Base-by-base conservation (phyloP, 1,140 invertebrate species). In the Pachypsylla venusta region DNA sequence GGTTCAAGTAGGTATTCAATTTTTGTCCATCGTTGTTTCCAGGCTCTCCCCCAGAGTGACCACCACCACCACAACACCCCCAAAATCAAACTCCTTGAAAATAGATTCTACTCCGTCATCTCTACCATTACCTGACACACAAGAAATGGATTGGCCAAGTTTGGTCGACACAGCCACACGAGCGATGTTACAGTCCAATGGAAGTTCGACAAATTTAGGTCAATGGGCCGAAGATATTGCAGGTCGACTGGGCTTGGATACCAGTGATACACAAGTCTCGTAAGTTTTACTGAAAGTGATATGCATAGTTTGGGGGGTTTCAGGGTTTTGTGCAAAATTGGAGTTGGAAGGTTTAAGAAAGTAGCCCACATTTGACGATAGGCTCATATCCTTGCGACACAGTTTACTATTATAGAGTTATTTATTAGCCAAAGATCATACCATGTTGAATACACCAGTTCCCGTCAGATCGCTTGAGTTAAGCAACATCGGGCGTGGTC, bases 141-240 rank as follows among this genome's bases (percentile, higher is more conserved):
- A 73, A 12, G 77, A 81, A 24, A 77, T 85, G 61, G 84, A 88
- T 68, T 88, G 85, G 86, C 78, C 81, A 7, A 80, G 79, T 69
- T 73, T 89, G 14, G 84, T 88, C 3, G 81, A 86, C 65, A 84
- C 84, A 12, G 85, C 85, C 20, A 84, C 81, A 1, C 76, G 80
- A 60, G 83, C 83, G 24, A 82, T 87, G 73, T 74, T n/a, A 3
- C 42, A 48, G n/a, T n/a, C 22, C n/a, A 48, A 48, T 48, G 42
- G 42, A 19, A 22, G 5, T 4, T 4, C 42, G 4, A 22, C 63
- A 28, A 57, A 59, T 28, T 55, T 66, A 10, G 65, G 63, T 27
- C 64, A 65, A 20, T 73, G 71, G 70, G 70, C 71, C 2, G 71
- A 74, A 30, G 68, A 69, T 56, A 60, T 69, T 13, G 62, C 67